Evolutionary conservation across 2,113 vertebrate species (phyloP).

Genomic region (Potamarius usumacintae): DNA sequence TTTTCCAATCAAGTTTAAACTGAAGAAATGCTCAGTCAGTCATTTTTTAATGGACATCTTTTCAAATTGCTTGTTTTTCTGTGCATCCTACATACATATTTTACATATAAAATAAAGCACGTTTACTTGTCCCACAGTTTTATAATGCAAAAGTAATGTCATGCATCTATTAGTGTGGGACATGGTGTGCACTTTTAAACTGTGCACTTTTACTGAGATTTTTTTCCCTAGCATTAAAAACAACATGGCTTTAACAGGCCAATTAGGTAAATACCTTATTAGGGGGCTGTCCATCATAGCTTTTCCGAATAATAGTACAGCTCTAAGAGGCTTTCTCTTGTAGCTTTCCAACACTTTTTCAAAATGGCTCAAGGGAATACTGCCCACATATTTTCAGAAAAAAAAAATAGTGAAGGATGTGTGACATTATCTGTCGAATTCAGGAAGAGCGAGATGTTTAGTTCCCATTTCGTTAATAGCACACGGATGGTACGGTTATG

Average conservation of each 20-base stretch:
- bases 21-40: not conserved
- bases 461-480: slow-evolving; percentile 57
- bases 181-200: not conserved
- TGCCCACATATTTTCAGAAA: slow-evolving; percentile 44
- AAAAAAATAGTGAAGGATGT: slow-evolving; percentile 25
- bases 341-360: slow-evolving; percentile 45
- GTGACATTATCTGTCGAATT: slow-evolving; percentile 46
- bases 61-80: not conserved
- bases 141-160: slow-evolving; percentile 9
- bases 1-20: not conserved
- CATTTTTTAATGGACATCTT: not conserved
- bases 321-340: slow-evolving; percentile 35
- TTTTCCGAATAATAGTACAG: slow-evolving; percentile 25
- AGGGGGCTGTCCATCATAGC: too few relatives aligned
- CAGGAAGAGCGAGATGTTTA: slow-evolving; percentile 47
- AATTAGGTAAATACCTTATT: slow-evolving; percentile 11
- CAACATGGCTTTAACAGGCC: slow-evolving; percentile 22
- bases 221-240: slow-evolving; percentile 37
- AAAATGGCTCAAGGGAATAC: slow-evolving; percentile 50
- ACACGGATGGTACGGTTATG: slow-evolving; percentile 54
- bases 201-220: slow-evolving; percentile 2
- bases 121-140: not conserved
- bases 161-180: not conserved
- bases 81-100: not conserved
- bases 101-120: not conserved